phyloP scores from a whole-genome alignment of 2,888 invertebrate genomes.

The Cephus sareptanus region DNA sequence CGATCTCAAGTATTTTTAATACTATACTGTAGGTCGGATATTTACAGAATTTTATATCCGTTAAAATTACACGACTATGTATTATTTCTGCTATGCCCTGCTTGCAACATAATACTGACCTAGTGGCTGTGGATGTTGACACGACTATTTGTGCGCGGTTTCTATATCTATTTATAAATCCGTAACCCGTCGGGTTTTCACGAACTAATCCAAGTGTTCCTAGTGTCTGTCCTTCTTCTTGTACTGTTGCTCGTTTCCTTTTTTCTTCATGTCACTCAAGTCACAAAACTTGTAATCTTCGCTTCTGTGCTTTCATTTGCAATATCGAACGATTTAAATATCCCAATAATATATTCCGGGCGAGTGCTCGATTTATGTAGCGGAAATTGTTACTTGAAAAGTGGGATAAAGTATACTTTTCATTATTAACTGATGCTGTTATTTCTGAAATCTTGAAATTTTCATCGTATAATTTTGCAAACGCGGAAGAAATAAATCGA shows the following conservation, averaged over 20 bases:
- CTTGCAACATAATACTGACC: conserved; percentile 32
- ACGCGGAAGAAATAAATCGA: not conserved
- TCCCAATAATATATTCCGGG: not conserved
- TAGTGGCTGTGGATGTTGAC: conserved; percentile 40
- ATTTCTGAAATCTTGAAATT: not conserved
- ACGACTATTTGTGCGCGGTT: conserved; percentile 42
- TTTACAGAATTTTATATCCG: not conserved
- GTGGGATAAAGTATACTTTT: not conserved
- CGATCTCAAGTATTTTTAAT: not conserved
- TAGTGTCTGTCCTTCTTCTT: not conserved
- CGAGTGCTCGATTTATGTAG: not conserved
- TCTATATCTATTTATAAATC: conserved; percentile 37
- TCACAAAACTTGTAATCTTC: not conserved
- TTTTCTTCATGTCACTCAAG: not conserved
- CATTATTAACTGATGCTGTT: not conserved
- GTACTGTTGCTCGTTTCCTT: not conserved
- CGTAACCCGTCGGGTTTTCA: not conserved
- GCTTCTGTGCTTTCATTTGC: not conserved
- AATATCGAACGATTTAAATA: not conserved
- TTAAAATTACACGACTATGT: not conserved
- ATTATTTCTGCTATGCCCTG: not conserved
- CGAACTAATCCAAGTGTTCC: not conserved
- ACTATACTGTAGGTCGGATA: not conserved
- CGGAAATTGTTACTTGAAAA: not conserved
- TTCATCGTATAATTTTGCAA: not conserved